Base-by-base conservation (phyloP, 2,797 vertebrate species). In the Phaenicophaeus curvirostris region DNA sequence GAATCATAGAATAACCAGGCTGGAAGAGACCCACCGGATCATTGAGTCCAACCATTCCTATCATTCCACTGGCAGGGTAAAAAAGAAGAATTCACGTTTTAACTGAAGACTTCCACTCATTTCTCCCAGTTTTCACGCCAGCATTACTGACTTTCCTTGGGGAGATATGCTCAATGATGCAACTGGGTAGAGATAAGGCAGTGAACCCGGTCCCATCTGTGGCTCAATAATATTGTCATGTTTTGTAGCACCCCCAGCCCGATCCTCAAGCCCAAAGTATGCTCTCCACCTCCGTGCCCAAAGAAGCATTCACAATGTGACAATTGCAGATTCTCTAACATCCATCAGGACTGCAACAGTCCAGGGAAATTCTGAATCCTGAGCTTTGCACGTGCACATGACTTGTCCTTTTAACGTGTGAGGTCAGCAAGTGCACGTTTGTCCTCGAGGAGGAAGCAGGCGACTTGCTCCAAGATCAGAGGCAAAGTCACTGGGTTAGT, bases 391-490 rank as follows among this genome's bases (percentile, higher is more conserved):
- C 4, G 1, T 55, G 76, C 54, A 7, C 5, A 12, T 5, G 5
- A 46, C 58, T 68, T 59, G 27, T 75, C 66, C 54, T 88, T 94
- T 83, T 57, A 25, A 74, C 8, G 19, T 30, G 28, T 2, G 17
- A 76, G 72, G 37, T 53, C 62, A 48, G 39, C 57, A 55, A 90
- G 41, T 30, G 41, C 53, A 74, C 68, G 59, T 46, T 77, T 87
- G 76, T 80, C 85, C 79, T 68, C 37, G 58, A 89, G 79, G 66
- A 95, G 85, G 87, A 84, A 85, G 93, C 73, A 66, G 69, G 57
- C 1, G 3, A 54, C 58, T 92, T 78, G 54, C 73, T 94, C 85
- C 94, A 95, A 96, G 93, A 94, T 81, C 91, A 94, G 91, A 95
- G 20, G 58, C 94, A 95, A 96, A 94, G 93, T 94, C 91, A 94